Evolutionary conservation across 2,888 invertebrate species (phyloP), one percentile per base, ranked within the genome.

Genomic region (Pyrrhia umbra): DNA sequence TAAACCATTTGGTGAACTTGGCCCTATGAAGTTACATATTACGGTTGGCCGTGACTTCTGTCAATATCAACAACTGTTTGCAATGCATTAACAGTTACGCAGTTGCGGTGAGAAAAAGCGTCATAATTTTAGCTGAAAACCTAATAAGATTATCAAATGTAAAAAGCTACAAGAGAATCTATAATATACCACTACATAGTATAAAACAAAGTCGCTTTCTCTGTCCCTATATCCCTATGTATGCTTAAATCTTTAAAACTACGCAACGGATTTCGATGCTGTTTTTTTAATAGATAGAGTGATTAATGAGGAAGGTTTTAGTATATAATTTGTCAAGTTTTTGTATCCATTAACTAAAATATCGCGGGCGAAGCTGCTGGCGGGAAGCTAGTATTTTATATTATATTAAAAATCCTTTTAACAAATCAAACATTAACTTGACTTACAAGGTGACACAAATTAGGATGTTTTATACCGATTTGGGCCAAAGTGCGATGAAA

Each of bases 401-500:
- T n/a, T n/a, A n/a, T n/a, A n/a, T n/a, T n/a, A n/a, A 9, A 9
- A 27, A 54, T 34, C 20, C n/a, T 21, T 43, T 52, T 15, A 58
- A 16, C 23, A 37, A 66, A 37, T 15, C 16, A 21, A 50, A 47
- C 20, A 30, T 23, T n/a, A 2, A 20, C 59, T 37, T 39, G 47
- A 46, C 60, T 8, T 13, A 46, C 88, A 88, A 91, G 90, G 89
- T 85, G 83, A 90, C 77, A 82, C 69, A 81, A 88, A 88, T 91
- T 89, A 91, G 86, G 85, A 88, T 85, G 75, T 78, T 71, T 75
- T 84, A 83, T 80, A 65, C 66, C 80, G 75, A 87, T 85, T 83
- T 88, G 62, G 89, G 91, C 83, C 91, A 91, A 91, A 92, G 92
- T 77, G 55, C 30, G 25, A 45, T 66, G 57, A 80, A 79, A 88